Conservation (phyloP, 1,140 invertebrate genomes). For the Frieseomelitta varia region DNA sequence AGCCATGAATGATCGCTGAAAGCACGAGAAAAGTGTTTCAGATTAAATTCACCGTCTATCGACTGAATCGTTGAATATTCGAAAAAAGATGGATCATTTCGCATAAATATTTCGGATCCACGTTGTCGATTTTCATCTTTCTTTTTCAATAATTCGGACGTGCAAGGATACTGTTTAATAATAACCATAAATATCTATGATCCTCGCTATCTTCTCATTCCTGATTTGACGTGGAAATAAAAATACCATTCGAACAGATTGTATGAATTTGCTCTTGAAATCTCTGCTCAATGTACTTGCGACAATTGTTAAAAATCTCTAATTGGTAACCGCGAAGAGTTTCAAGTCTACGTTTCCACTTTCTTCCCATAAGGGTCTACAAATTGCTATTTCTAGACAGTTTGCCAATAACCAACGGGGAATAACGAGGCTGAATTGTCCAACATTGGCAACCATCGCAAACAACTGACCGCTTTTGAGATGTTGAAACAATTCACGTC, state of each 20-base stretch:
- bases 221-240: background rate
- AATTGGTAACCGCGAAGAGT: too few relatives aligned
- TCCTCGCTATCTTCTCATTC: too few relatives aligned
- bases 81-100: background rate
- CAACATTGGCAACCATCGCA: background rate
- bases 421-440: too few relatives aligned
- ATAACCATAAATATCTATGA: too few relatives aligned
- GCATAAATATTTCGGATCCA: background rate
- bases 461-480: background rate
- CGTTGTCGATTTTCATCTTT: too few relatives aligned
- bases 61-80: background rate
- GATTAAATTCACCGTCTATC: background rate
- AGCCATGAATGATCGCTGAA: constrained; percentile 62
- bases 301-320: too few relatives aligned
- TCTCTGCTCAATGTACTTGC: too few relatives aligned
- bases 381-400: too few relatives aligned
- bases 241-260: background rate
- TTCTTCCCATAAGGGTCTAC: too few relatives aligned
- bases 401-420: too few relatives aligned
- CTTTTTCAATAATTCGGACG: background rate
- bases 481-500: background rate
- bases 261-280: background rate
- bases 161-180: too few relatives aligned
- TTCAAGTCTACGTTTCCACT: too few relatives aligned
- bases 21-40: background rate